These are phyloP conservation scores for Keiferia lycopersicella DNA, from an alignment of 2,888 invertebrate genomes.

Conservation along the genomic window DNA sequence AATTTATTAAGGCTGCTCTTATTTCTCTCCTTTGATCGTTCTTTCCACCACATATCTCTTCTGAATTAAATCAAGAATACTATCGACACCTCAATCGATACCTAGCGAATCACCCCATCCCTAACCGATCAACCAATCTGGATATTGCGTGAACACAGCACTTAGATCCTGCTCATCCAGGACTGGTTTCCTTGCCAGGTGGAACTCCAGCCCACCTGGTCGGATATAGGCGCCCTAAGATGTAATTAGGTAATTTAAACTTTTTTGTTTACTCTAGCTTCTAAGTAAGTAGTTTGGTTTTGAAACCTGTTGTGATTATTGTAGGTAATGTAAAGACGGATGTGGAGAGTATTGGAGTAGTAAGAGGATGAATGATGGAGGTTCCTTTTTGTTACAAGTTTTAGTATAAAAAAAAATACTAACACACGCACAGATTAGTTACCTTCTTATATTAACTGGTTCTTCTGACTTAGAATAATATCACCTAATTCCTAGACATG, in stretches of 20 bases:
- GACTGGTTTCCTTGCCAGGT: constrained; percentile 30
- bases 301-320: neutral
- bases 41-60: too few relatives aligned
- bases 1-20: too few relatives aligned
- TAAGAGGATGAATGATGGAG: too few relatives aligned
- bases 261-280: constrained; percentile 14
- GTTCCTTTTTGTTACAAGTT: too few relatives aligned
- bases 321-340: neutral
- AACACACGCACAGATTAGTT: too few relatives aligned
- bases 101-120: constrained; percentile 31
- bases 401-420: too few relatives aligned
- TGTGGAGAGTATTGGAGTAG: too few relatives aligned
- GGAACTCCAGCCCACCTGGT: constrained; percentile 26
- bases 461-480: too few relatives aligned
- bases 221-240: constrained; percentile 11
- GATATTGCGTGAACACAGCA: constrained; percentile 43
- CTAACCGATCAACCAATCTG: constrained; percentile 44
- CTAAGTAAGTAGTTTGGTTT: constrained; percentile 12
- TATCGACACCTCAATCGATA: neutral
- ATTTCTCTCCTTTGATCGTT: too few relatives aligned
- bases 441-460: too few relatives aligned
- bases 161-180: constrained; percentile 30
- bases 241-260: constrained; percentile 11
- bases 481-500: too few relatives aligned
- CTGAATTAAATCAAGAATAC: neutral